Evolutionary conservation across 2,888 invertebrate species (phyloP).

Genomic region (Lycocerus yunnanus): DNA sequence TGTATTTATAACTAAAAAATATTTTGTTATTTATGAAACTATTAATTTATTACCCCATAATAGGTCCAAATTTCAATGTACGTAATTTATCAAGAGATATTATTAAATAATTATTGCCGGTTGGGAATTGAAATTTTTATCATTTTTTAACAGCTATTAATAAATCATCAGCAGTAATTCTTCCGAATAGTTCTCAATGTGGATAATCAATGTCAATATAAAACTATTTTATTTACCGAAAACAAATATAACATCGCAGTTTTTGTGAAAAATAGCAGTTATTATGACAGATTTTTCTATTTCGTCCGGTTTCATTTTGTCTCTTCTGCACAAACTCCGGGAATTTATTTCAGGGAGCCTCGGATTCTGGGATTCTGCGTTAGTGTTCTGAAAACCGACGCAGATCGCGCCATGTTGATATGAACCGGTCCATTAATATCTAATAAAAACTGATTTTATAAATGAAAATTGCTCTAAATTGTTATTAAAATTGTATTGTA

Average conservation of each 20-base stretch:
- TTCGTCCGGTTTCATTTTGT: slow-evolving; percentile 6
- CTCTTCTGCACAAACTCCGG: slow-evolving; percentile 26
- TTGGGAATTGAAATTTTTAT: too few species aligned
- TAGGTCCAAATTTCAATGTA: too few species aligned
- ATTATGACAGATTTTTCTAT: background rate
- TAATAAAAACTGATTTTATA: background rate
- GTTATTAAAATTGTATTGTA: background rate
- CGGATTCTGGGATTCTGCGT: slow-evolving; percentile 29
- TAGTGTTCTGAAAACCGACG: slow-evolving; percentile 21
- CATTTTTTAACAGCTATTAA: too few species aligned
- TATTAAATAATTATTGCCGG: too few species aligned
- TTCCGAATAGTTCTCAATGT: too few species aligned
- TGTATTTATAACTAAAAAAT: too few species aligned
- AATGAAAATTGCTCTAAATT: background rate
- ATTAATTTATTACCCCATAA: too few species aligned
- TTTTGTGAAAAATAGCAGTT: background rate
- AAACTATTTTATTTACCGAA: too few species aligned
- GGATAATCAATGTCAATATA: too few species aligned
- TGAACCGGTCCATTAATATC: background rate
- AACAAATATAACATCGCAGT: background rate
- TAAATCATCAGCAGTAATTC: too few species aligned
- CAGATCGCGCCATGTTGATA: slow-evolving; percentile 15
- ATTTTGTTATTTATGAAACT: too few species aligned
- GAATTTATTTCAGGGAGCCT: slow-evolving; percentile 7
- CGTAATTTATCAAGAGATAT: too few species aligned